Base-by-base conservation (phyloP, 2,797 vertebrate species). In the Margarornis squamiger region DNA sequence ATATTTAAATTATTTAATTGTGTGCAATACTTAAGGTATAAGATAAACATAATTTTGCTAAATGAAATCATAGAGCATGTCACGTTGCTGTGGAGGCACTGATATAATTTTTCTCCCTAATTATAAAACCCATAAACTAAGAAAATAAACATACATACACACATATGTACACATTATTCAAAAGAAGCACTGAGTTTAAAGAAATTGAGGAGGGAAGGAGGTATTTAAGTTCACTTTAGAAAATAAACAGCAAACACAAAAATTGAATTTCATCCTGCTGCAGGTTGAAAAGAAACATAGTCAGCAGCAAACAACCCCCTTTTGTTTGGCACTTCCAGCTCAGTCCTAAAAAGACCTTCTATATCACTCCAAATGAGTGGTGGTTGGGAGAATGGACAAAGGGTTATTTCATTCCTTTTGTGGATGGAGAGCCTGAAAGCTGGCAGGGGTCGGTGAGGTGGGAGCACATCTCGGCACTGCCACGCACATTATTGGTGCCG, bases 221-320 rank as follows among this genome's bases (percentile, higher is more conserved):
- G 91, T 92, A 92, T 93, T 97, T 95, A 93, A 93, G 84, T 34
- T 87, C 78, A 80, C 89, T 94, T 95, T 65, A 78, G 93, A 96
- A 97, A 95, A 93, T 93, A 95, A 95, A 95, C 92, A 95, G 61
- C 0, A 2, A 94, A 93, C 65, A 71, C 59, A 76, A 91, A 97
- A 96, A 95, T 80, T 92, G 57, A 89, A 97, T 93, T 94, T 95
- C 81, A 93, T 90, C 78, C 59, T 68, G 71, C 72, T 89, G 78
- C 93, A 97, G 61, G 81, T 94, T 93, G 92, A 92, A 95, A 95
- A 95, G 88, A 85, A 96, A 95, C 87, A 66, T 0, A 86, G 85
- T 81, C 79, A 91, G 80, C 58, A 86, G 85, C 87, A 96, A 96
- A 96, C 87, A 95, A 65, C 62, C 46, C 66, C 19, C 62, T 80